phyloP scores from a whole-genome alignment of 1,140 invertebrate genomes.

The Phymastichus coffea region DNA sequence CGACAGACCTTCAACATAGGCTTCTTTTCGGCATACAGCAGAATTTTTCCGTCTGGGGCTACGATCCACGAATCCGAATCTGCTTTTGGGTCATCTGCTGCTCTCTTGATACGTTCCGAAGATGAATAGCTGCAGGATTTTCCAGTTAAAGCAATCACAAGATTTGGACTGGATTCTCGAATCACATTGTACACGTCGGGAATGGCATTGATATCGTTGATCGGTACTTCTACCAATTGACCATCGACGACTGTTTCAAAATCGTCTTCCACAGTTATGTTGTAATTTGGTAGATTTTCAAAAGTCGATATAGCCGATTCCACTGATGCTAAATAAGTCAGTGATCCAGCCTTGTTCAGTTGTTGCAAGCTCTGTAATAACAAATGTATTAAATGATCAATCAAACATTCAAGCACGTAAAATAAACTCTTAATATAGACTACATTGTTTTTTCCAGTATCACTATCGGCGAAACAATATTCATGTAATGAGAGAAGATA shows the following conservation, averaged over 20 bases:
- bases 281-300: constrained; percentile 38
- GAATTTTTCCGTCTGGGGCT: constrained; percentile 21
- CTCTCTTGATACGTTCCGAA: constrained; percentile 41
- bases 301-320: constrained; percentile 38
- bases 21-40: constrained; percentile 39
- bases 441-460: too few relatives aligned
- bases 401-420: too few relatives aligned
- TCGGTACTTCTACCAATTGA: constrained; percentile 33
- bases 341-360: constrained; percentile 28
- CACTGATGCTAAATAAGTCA: constrained; percentile 42
- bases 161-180: constrained; percentile 36
- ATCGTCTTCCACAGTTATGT: constrained; percentile 35
- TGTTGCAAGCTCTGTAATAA: constrained; percentile 36
- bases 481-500: too few relatives aligned
- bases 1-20: constrained; percentile 36
- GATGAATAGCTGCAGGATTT: constrained; percentile 34
- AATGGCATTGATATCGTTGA: constrained; percentile 39
- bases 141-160: constrained; percentile 45
- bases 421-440: too few relatives aligned
- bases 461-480: too few relatives aligned
- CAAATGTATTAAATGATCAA: too few relatives aligned
- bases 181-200: constrained; percentile 39
- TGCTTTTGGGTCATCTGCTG: constrained; percentile 3
- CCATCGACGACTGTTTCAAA: constrained; percentile 35
- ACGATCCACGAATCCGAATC: constrained; percentile 28